A percentile compares a stretch with the other conserved stretches of the same genome.
Evolutionary conservation across 2,888 invertebrate species (phyloP).

Genomic region (Rhingia campestris): DNA sequence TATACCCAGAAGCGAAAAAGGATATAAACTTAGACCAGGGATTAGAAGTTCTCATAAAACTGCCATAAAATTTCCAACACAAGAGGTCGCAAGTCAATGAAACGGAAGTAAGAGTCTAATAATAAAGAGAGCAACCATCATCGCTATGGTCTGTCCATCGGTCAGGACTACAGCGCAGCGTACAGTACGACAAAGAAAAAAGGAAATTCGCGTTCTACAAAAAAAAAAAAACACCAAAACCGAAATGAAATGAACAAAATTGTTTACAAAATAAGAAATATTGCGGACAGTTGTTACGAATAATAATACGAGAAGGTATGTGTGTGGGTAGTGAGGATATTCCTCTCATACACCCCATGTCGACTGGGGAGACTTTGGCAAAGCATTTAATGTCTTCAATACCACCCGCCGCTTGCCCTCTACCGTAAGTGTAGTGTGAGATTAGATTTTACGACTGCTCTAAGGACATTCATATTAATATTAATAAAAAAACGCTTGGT

Average conservation of each 20-base stretch:
- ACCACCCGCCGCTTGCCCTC: conserved; percentile 13
- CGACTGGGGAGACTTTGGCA: conserved; percentile 22
- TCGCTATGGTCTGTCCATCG: conserved; percentile 16
- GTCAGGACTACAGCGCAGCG: conserved; percentile 16
- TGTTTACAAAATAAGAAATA: conserved; percentile 54
- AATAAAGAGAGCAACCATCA: conserved; percentile 35
- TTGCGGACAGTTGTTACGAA: conserved; percentile 34
- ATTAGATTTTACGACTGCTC: conserved; percentile 52
- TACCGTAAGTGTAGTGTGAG: conserved; percentile 16
- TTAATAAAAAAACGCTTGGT: conserved; percentile 64
- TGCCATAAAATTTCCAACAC: conserved; percentile 55
- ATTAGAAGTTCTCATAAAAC: conserved; percentile 67
- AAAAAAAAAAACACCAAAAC: conserved; percentile 34
- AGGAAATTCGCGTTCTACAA: conserved; percentile 10
- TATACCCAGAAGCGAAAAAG: conserved; percentile 51
- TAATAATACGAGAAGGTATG: too few species aligned
- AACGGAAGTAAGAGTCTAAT: conserved; percentile 64
- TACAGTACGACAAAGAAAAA: not conserved
- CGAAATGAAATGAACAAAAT: conserved; percentile 4
- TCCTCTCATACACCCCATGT: not conserved
- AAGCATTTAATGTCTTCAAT: conserved; percentile 61
- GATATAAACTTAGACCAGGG: conserved; percentile 57
- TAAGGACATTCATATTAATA: conserved; percentile 61
- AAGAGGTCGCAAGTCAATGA: conserved; percentile 68
- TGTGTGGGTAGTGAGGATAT: not conserved